Percentiles rank a stretch among this genome's conserved stretches.
phyloP scores from a whole-genome alignment of 2,113 vertebrate genomes.

The Oreotrochilus melanogaster region DNA sequence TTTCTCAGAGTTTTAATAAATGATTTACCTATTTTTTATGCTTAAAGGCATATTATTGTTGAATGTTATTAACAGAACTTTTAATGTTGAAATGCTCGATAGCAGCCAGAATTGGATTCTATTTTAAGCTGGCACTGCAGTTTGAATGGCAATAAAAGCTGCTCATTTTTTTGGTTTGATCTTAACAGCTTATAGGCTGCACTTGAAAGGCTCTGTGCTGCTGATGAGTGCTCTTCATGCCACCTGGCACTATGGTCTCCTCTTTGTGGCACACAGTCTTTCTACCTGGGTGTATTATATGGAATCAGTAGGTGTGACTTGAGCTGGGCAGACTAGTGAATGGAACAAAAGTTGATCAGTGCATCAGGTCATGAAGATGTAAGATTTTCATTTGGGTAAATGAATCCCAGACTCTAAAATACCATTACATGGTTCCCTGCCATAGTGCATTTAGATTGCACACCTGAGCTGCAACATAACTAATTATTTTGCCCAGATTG shows the following conservation, averaged over 20 bases:
- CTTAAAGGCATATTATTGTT: slow-evolving; percentile 61
- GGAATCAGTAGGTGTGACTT: neutral
- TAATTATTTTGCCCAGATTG: neutral
- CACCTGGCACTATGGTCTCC: neutral
- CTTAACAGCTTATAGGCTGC: neutral
- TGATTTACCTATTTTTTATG: slow-evolving; percentile 7
- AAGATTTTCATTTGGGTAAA: neutral
- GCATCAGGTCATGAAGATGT: neutral
- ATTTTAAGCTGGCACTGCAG: slow-evolving; percentile 15
- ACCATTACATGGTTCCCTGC: neutral
- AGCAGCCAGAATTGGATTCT: slow-evolving; percentile 32
- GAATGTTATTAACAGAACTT: slow-evolving; percentile 56
- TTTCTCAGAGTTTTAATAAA: slow-evolving; percentile 49
- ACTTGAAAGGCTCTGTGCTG: neutral
- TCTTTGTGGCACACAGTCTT: neutral
- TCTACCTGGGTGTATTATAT: neutral
- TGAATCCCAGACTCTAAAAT: neutral
- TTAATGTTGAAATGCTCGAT: slow-evolving; percentile 48
- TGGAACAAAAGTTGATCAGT: neutral
- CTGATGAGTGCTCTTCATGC: neutral
- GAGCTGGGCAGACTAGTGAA: neutral
- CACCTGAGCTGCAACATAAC: neutral
- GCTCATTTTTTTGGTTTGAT: neutral
- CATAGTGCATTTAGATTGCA: neutral
- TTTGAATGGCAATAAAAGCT: neutral